phyloP scores from a whole-genome alignment of 1,140 invertebrate genomes.

The Drosophila bifasciata region DNA sequence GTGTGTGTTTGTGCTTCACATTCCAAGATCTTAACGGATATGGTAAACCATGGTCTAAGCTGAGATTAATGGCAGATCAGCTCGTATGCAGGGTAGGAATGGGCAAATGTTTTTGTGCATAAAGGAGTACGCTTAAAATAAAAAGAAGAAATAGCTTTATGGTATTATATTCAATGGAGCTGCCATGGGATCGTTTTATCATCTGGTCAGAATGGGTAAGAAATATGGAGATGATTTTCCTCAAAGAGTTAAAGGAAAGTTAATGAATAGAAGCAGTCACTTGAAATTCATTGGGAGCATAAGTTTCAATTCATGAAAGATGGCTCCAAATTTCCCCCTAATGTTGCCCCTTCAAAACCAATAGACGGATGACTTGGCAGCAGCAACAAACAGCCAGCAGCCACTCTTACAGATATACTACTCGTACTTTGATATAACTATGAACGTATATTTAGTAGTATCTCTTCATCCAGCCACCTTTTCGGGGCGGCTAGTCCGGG shows the following conservation, averaged over 20 bases:
- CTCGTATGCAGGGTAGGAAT: too few relatives aligned
- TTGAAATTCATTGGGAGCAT: conserved; percentile 40
- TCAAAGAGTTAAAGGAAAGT: too few relatives aligned
- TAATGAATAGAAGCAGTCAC: too few relatives aligned
- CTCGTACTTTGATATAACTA: conserved; percentile 4
- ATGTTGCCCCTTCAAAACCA: conserved; percentile 7
- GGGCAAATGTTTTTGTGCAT: too few relatives aligned
- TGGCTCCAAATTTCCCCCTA: conserved; percentile 15
- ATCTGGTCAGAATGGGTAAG: too few relatives aligned
- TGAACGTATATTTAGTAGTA: not conserved
- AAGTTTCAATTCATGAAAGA: conserved; percentile 38
- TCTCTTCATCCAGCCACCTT: conserved; percentile 7
- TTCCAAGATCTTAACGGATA: conserved; percentile 43
- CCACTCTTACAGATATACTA: conserved; percentile 9
- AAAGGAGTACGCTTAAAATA: too few relatives aligned
- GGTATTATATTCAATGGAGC: too few relatives aligned
- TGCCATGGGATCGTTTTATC: too few relatives aligned
- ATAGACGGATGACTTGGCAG: conserved; percentile 32
- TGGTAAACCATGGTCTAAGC: conserved; percentile 28
- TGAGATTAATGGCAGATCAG: conserved; percentile 26
- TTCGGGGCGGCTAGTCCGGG: not conserved
- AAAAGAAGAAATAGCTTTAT: too few relatives aligned
- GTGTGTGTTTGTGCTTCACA: conserved; percentile 35
- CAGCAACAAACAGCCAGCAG: conserved; percentile 1
- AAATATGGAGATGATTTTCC: too few relatives aligned